Base-by-base conservation (phyloP, 2,888 invertebrate genomes). In the Arenicola marina region DNA sequence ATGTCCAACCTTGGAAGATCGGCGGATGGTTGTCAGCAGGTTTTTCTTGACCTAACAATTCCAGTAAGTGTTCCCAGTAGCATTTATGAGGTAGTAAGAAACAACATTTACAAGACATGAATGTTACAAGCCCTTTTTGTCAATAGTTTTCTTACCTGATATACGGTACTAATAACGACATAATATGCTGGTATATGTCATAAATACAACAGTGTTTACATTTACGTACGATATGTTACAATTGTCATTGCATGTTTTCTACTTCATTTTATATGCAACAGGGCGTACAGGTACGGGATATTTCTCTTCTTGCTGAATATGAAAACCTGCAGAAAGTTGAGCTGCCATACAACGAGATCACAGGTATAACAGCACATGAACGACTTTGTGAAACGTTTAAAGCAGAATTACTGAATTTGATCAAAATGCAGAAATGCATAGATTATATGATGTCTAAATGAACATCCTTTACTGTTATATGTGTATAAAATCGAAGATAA, bases 271-370 rank as follows among this genome's bases (percentile, higher is more conserved):
- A 7, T 53, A 38, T 38, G n/a, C 15, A 31, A 11, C 38, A 81
- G 80, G 81, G 81, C 1, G 77, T 75, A 61, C 75, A 72, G 45
- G 61, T 82, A 61, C 73, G 71, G 53, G 78, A 82, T 64, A 78
- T 82, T 31, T 68, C 65, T 54, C 57, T 76, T 15, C 63, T 82
- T 29, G 69, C 62, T 59, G 76, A 76, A 32, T 82, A 75, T 66
- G 65, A 71, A 15, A 78, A 81, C 63, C 70, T 82, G 1, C 81
- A 82, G 67, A 80, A 76, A 61, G 74, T 81, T 48, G 80, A 81
- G 62, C 66, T 82, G 31, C 78, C 81, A 24, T 79, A 79, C 63
- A 82, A 82, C 71, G 75, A 78, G 61, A 63, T 82, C 4, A 76
- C 76, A 73, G 82, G 81, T 80, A 51, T 21, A 38, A 38, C 38